Base-by-base conservation (phyloP, 2,888 invertebrate species). In the Pseudoips prasinana region DNA sequence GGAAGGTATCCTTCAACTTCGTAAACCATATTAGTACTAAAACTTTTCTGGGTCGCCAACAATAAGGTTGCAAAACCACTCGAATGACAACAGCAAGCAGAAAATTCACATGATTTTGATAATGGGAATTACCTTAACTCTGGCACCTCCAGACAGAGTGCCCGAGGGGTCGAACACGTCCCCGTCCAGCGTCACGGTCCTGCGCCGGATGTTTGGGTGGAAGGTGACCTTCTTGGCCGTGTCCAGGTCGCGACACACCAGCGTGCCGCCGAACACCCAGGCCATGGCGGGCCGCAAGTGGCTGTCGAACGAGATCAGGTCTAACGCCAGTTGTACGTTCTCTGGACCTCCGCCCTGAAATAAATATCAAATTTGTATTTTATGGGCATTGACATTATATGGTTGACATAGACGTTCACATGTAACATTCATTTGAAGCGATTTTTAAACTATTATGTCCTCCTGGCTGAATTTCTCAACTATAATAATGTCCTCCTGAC, bases 91-190 rank as follows among this genome's bases (percentile, higher is more conserved):
- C n/a, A n/a, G n/a, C n/a, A n/a, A n/a, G n/a, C n/a, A n/a, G n/a
- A n/a, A n/a, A n/a, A n/a, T n/a, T n/a, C n/a, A n/a, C n/a, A n/a
- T n/a, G n/a, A n/a, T n/a, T n/a, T n/a, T n/a, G n/a, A n/a, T n/a
- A n/a, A n/a, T n/a, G n/a, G n/a, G n/a, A n/a, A n/a, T n/a, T 1
- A 88, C 88, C 76, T 90, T 91, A 3, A 89, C 88, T 22, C 88
- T 69, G 0, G 95, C 91, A 69, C 99, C 99, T 63, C 99, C 99
- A 33, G 96, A 93, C 19, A 99, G 88, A 5, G 94, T 94, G 57
- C 99, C 99, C 29, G 93, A 90, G 0, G 99, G 98, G 82, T 98
- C 97, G 52, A 95, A 94, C 19, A 95, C 92, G 74, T 99, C 98
- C 0, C 99, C 99, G 51, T 96, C 96, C 2, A 96, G 77, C 1